phyloP scores from a whole-genome alignment of 2,113 vertebrate genomes.

The Anhinga anhinga region DNA sequence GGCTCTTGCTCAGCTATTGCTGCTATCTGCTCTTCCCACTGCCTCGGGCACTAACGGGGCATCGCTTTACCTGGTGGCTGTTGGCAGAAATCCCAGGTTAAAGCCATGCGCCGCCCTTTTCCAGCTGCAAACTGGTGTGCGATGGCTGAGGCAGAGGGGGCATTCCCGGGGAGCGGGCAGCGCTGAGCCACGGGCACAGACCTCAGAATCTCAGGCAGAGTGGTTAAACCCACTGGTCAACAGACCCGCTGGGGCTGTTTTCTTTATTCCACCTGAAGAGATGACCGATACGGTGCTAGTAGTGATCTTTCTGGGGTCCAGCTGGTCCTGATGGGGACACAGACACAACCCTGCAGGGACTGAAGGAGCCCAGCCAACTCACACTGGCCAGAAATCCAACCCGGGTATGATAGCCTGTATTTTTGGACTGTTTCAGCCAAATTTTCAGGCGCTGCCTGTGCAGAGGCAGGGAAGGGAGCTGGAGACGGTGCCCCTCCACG shows the following conservation, averaged over 20 bases:
- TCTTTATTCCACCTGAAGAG: neutral
- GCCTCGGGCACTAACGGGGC: accelerated
- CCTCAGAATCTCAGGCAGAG: neutral
- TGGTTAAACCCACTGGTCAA: neutral
- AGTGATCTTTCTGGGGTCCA: neutral
- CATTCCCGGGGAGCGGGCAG: neutral
- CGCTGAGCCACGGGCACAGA: accelerated
- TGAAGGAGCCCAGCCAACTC: neutral
- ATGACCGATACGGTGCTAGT: neutral
- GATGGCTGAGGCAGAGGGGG: neutral
- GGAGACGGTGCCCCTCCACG: neutral
- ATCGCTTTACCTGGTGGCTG: neutral
- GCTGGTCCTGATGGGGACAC: neutral
- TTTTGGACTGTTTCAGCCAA: neutral
- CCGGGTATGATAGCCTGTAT: accelerated
- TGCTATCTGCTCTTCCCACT: neutral
- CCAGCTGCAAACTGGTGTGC: neutral
- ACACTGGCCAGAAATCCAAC: neutral
- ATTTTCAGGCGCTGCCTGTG: neutral
- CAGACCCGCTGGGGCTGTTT: neutral
- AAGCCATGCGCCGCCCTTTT: accelerated
- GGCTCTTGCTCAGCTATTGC: neutral
- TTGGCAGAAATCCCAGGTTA: neutral
- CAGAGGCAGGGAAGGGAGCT: neutral
- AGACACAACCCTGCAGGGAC: neutral